Evolutionary conservation across 2,888 invertebrate genomes (phyloP), one percentile per base, ranked within the genome.

Genomic region (Cantharis rustica): DNA sequence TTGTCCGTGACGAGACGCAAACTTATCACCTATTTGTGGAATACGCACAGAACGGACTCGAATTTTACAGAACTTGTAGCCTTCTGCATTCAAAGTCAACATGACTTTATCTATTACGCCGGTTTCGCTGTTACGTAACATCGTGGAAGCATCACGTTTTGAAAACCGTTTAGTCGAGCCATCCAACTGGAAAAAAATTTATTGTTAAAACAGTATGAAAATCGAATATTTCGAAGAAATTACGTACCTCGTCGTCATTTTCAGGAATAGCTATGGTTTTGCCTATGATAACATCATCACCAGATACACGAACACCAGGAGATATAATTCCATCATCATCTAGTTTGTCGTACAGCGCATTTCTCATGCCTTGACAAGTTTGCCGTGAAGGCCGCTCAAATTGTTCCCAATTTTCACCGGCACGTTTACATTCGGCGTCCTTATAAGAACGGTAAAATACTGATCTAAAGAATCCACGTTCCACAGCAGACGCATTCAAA

Each of bases 71-170:
- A 99, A 99, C 89, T 99, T 99, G 89, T 98, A 98, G 15, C 99
- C 99, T 87, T 99, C 99, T 76, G 96, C 95, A 88, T 99, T 99
- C 64, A 99, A 90, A 0, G 99, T 99, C 80, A 99, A 90, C 99
- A 99, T 99, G 4, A 99, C 99, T 91, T 99, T 99, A 89, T 99
- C 99, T 27, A 99, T 97, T 85, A 99, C 99, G 83, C 99, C 99
- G 80, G 99, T 99, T 92, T 99, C 99, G 86, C 97, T 98, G 88
- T 98, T 97, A 86, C 99, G 93, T 85, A 99, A 90, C 88, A 99
- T 99, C n/a, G 99, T 99, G 20, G 98, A 98, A 2, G 98, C 96
- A 89, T 99, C 99, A 87, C 99, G 91, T 88, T 99, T 99, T 7
- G 95, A 93, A 86, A 92, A 98, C 73, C 95, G 92, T 87, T 95